phyloP scores from a whole-genome alignment of 2,888 invertebrate genomes.

The Leucophenga maculata region DNA sequence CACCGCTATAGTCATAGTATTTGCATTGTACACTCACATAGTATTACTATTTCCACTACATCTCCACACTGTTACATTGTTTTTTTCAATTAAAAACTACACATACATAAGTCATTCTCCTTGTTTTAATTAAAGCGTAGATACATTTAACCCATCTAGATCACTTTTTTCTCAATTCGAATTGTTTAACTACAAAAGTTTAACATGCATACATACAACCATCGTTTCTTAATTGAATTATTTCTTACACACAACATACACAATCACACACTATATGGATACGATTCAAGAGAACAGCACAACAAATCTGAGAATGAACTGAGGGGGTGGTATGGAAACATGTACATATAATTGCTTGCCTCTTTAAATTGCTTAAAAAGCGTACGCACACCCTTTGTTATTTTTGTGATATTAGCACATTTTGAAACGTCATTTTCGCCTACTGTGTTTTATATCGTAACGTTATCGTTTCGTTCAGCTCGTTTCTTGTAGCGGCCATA shows the following conservation, averaged over 20 bases:
- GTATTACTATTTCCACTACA: too few species aligned
- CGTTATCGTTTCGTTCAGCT: slow-evolving; percentile 10
- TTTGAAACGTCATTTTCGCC: slow-evolving; percentile 15
- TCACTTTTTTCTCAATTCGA: background rate
- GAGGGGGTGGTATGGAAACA: background rate
- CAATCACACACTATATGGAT: slow-evolving; percentile 1
- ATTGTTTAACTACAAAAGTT: background rate
- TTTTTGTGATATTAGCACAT: slow-evolving; percentile 12
- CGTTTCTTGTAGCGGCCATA: slow-evolving; percentile 12
- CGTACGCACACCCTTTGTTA: background rate
- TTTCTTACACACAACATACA: slow-evolving; percentile 55
- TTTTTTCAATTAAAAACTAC: background rate
- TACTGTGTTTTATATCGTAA: slow-evolving; percentile 29
- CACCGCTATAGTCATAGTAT: too few species aligned
- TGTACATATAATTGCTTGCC: background rate
- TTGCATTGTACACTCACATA: too few species aligned
- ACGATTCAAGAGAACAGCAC: background rate
- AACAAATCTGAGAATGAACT: background rate
- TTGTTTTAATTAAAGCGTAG: too few species aligned
- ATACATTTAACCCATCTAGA: too few species aligned
- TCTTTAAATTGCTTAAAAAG: slow-evolving; percentile 12
- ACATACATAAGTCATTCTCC: too few species aligned
- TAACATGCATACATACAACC: slow-evolving; percentile 40
- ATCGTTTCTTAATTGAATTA: slow-evolving; percentile 58
- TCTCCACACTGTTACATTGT: background rate